Conservation (phyloP, 2,888 invertebrate species). For the Orthonevra nobilis region DNA sequence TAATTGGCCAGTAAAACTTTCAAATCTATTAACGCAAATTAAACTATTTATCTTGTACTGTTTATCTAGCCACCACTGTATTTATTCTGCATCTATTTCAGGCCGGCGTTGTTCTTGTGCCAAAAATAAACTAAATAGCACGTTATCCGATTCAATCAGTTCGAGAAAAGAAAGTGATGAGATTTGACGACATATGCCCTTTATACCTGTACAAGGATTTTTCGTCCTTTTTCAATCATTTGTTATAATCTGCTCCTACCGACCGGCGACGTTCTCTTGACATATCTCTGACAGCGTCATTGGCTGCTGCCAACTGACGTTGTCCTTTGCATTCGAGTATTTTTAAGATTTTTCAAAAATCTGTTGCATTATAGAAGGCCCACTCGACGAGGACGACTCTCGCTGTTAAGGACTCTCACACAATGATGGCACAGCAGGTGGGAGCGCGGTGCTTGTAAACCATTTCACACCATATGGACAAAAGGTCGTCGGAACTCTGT, state of each 20-base stretch:
- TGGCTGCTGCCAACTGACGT: conserved; percentile 45
- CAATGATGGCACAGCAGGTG: conserved; percentile 35
- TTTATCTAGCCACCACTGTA: too few species aligned
- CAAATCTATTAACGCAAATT: too few species aligned
- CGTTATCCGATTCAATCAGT: too few species aligned
- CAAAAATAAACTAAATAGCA: too few species aligned
- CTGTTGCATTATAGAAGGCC: conserved; percentile 22
- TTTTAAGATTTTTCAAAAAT: conserved; percentile 47
- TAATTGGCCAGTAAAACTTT: too few species aligned
- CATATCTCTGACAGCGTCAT: conserved; percentile 39
- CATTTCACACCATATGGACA: conserved; percentile 54
- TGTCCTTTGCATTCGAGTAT: background rate
- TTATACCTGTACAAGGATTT: conserved; percentile 23
- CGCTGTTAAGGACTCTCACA: background rate
- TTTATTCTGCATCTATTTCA: too few species aligned
- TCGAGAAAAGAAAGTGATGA: conserved; percentile 53
- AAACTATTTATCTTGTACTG: too few species aligned
- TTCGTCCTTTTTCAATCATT: background rate
- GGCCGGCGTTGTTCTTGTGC: too few species aligned
- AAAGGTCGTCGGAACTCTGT: too few species aligned
- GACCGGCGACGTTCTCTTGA: conserved; percentile 16
- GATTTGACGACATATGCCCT: conserved; percentile 47
- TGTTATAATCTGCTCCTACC: conserved; percentile 41
- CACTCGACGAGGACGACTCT: conserved; percentile 23
- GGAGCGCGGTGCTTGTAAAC: conserved; percentile 22